phyloP scores from a whole-genome alignment of 64 coral and sea anemone genomes.

The Acropora yongei region DNA sequence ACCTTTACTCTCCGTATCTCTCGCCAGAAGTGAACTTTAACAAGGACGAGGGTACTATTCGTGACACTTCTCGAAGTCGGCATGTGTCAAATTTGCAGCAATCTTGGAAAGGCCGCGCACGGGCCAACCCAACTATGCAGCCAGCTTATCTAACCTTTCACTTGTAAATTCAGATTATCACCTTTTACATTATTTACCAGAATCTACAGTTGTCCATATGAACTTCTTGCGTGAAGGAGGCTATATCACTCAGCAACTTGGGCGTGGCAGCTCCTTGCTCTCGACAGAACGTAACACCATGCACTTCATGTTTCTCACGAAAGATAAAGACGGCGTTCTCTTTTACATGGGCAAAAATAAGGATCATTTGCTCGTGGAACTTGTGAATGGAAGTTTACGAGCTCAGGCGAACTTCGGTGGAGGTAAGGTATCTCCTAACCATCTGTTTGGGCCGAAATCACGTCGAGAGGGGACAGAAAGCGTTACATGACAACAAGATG shows the following conservation, averaged over 20 bases:
- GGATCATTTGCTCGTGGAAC: slow-evolving; percentile 74
- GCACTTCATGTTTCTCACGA: slow-evolving; percentile 72
- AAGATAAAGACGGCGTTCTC: slow-evolving; percentile 39
- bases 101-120: no score
- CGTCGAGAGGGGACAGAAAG: no score
- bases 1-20: no score
- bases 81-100: no score
- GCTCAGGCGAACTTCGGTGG: slow-evolving; percentile 67
- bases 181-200: not conserved
- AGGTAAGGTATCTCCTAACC: slow-evolving; percentile 30
- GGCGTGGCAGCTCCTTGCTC: not conserved
- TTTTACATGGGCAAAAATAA: slow-evolving; percentile 49
- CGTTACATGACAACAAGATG: no score
- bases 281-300: slow-evolving; percentile 51
- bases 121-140: no score
- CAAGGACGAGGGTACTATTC: no score
- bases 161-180: not conserved
- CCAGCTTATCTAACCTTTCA: no score
- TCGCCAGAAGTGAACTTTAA: no score
- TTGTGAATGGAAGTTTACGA: slow-evolving; percentile 63
- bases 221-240: not conserved
- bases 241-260: slow-evolving; percentile 31
- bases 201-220: not conserved
- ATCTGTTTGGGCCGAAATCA: not conserved
- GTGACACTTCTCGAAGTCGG: no score